Evolutionary conservation across 2,797 vertebrate genomes (phyloP).

Genomic region (Hoplostethus atlanticus): DNA sequence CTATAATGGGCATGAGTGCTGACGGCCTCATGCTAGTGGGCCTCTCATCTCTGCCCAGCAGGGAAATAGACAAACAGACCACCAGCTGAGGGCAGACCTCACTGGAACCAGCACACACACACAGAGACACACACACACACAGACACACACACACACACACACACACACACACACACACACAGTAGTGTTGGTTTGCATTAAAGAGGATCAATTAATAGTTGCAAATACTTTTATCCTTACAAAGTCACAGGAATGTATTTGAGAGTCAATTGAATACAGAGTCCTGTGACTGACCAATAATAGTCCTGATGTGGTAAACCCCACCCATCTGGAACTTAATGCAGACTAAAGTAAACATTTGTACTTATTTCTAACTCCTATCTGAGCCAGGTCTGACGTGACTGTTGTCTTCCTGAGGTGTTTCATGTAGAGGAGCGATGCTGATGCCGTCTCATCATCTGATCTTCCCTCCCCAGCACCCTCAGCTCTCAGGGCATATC

Average conservation of each 20-base stretch:
- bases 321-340: slow-evolving; percentile 31
- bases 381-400: slow-evolving; percentile 43
- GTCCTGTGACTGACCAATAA: slow-evolving; percentile 32
- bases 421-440: slow-evolving; percentile 62
- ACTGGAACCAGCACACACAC: background rate
- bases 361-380: slow-evolving; percentile 49
- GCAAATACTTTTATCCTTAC: too few relatives aligned
- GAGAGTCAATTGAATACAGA: slow-evolving; percentile 16
- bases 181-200: too few relatives aligned
- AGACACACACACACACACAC: too few relatives aligned
- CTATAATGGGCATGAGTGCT: background rate
- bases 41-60: slow-evolving; percentile 1
- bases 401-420: slow-evolving; percentile 67
- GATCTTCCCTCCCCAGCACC: slow-evolving; percentile 59
- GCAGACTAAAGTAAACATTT: slow-evolving; percentile 33
- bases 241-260: background rate
- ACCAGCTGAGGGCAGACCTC: background rate
- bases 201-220: too few relatives aligned
- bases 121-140: too few relatives aligned
- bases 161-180: background rate
- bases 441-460: slow-evolving; percentile 78
- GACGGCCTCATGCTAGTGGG: background rate
- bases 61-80: background rate
- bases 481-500: slow-evolving; percentile 66
- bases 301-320: slow-evolving; percentile 49